These are phyloP conservation scores for Drosophila orosa DNA, from an alignment of 1,140 invertebrate species.

Conservation along the genomic window DNA sequence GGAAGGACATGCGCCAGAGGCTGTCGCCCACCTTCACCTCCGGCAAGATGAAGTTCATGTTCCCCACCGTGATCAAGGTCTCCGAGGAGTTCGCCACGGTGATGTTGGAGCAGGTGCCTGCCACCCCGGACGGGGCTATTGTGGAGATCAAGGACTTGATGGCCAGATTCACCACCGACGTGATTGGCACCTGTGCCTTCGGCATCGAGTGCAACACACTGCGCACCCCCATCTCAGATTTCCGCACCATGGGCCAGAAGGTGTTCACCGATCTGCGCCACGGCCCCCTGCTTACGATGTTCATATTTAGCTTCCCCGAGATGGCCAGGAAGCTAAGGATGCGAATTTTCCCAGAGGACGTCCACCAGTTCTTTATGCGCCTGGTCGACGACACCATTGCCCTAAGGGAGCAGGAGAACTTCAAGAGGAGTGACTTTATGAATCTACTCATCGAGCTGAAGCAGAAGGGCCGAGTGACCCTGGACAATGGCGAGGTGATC, in stretches of 20 bases:
- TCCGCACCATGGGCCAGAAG: conserved; percentile 79
- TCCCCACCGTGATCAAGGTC: conserved; percentile 82
- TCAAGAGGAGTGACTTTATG: conserved; percentile 86
- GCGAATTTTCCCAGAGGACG: conserved; percentile 70
- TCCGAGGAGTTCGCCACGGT: conserved; percentile 60
- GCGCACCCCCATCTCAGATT: conserved; percentile 82
- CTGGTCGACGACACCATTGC: conserved; percentile 85
- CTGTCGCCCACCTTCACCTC: conserved; percentile 85
- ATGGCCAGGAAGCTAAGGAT: conserved; percentile 47
- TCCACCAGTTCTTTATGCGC: conserved; percentile 85
- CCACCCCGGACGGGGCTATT: conserved; percentile 35
- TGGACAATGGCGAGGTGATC: conserved; percentile 60
- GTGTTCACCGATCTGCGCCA: conserved; percentile 49
- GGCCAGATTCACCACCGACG: conserved; percentile 87
- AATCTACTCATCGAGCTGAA: conserved; percentile 86
- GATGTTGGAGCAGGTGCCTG: conserved; percentile 59
- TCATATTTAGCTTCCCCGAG: conserved; percentile 58
- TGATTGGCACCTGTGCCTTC: conserved; percentile 85
- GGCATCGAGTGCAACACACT: conserved; percentile 85
- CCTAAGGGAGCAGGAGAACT: conserved; percentile 84
- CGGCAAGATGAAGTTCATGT: conserved; percentile 86
- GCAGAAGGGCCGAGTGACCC: conserved; percentile 47
- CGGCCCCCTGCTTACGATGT: conserved; percentile 36
- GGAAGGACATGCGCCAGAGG: conserved; percentile 84
- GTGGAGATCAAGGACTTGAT: conserved; percentile 87